These are phyloP conservation scores for Phylloscopus trochiloides DNA, from an alignment of 2,113 vertebrate genomes.

Conservation along the genomic window DNA sequence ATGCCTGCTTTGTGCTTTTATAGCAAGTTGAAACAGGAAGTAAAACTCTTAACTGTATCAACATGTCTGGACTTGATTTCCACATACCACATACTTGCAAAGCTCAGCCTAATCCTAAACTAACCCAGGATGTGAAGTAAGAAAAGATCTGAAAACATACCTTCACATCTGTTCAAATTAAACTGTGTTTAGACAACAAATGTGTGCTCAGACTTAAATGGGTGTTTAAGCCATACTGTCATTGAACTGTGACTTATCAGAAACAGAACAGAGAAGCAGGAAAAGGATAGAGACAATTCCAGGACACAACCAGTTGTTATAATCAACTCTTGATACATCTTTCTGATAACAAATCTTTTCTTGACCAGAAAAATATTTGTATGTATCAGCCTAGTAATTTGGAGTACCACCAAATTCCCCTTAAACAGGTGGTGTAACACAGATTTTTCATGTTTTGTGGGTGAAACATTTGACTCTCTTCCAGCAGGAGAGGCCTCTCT, in stretches of 20 bases:
- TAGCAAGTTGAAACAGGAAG: not conserved
- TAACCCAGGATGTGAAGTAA: not conserved
- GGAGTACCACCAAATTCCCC: not conserved
- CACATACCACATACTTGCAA: not conserved
- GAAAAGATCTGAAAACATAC: not conserved
- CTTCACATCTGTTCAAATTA: not conserved
- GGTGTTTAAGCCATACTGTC: not conserved
- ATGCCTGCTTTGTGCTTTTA: not conserved
- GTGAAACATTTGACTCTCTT: not conserved
- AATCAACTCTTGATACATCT: not conserved
- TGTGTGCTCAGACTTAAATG: fast-evolving
- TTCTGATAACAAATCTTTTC: not conserved
- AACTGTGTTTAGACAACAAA: not conserved
- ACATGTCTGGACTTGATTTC: constrained; percentile 1
- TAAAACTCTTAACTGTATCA: not conserved
- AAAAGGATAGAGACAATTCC: not conserved
- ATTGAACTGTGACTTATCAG: not conserved
- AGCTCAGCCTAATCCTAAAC: not conserved
- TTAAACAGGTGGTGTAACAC: not conserved
- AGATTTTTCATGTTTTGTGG: not conserved
- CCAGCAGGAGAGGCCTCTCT: not conserved
- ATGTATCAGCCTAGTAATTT: not conserved
- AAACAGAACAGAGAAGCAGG: not conserved
- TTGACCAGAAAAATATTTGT: not conserved
- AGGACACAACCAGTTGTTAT: not conserved